Evolutionary conservation across 2,888 invertebrate genomes (phyloP), one percentile per base, ranked within the genome.

Genomic region (Ariolimax columbianus): DNA sequence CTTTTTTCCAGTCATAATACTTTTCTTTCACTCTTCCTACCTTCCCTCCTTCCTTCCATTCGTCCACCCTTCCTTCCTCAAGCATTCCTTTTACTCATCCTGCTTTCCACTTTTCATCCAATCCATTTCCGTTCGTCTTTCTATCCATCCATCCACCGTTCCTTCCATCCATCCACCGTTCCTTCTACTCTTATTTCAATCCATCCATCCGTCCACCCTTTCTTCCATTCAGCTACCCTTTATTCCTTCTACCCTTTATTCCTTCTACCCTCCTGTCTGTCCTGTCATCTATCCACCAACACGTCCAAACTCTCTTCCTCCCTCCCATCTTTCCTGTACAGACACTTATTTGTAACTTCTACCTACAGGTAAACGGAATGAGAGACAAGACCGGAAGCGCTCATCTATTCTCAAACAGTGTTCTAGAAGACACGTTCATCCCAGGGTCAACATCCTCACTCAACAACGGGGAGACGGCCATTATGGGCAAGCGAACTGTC

Each of bases 361-460:
- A n/a, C n/a, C 3, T 7, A 66, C 81, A 81, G 81, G 81, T 81
- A 2, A 81, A 81, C 40, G 81, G 81, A 0, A 51, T 81, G 81
- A 81, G 51, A 23, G 81, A 81, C 81, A 51, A 81, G 38, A 81
- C 51, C 14, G 81, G 81, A 14, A 81, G 81, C 38, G 72, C 72
- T 55, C 51, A 72, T 14, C 81, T 81, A 17, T 51, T 81, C n/a
- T 47, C 70, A n/a, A 70, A 72, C 17, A 36, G 70, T 30, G 81
- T 70, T 7, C 51, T 70, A 7, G 81, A 81, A 33, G 81, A 81
- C n/a, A 72, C 43, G 2, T 72, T n/a, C 55, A n/a, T 19, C n/a
- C 51, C 81, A n/a, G 72, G 81, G 23, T 81, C 81, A 19, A 33
- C 72, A 0, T 26, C 72, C 26, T 79, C 66, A 68, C 43, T 17